These are phyloP conservation scores for Papilio gigon DNA, from an alignment of 2,888 invertebrate species.

Conservation along the genomic window DNA sequence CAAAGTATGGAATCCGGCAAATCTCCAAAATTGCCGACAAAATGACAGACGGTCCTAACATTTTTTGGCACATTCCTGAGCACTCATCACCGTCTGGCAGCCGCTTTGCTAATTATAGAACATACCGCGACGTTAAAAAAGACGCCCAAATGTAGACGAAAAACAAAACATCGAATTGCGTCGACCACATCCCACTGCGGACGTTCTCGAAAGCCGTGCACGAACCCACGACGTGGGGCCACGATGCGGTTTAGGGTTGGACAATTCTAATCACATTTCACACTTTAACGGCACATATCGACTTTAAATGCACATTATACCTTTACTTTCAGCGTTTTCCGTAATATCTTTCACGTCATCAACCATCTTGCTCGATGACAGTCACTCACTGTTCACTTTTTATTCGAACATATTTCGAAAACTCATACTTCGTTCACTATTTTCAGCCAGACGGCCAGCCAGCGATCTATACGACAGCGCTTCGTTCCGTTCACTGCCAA, in stretches of 20 bases:
- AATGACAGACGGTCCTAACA: constrained; percentile 51
- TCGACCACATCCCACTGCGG: constrained; percentile 69
- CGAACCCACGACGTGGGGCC: constrained; percentile 80
- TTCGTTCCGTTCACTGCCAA: constrained; percentile 81
- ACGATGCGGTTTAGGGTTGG: constrained; percentile 81
- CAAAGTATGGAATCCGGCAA: constrained; percentile 48
- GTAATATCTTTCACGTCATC: constrained; percentile 81
- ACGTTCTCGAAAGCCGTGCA: constrained; percentile 77
- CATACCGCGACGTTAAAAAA: constrained; percentile 78
- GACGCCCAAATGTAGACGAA: constrained; percentile 76
- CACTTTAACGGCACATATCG: constrained; percentile 75
- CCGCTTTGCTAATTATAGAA: constrained; percentile 78
- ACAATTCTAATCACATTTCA: constrained; percentile 76
- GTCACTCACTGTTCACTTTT: constrained; percentile 81
- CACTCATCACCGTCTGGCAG: constrained; percentile 69
- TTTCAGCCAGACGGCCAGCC: constrained; percentile 78
- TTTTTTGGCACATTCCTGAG: constrained; percentile 65
- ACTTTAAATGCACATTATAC: constrained; percentile 77
- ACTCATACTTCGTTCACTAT: constrained; percentile 82
- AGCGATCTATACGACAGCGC: constrained; percentile 80
- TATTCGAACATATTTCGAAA: constrained; percentile 82
- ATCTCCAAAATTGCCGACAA: constrained; percentile 46
- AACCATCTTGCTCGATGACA: constrained; percentile 82
- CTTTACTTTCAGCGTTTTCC: constrained; percentile 81
- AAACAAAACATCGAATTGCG: constrained; percentile 76